A percentile compares a stretch with the other conserved stretches of the same genome.
Conservation (phyloP, 2,797 vertebrate species). For the Lophius americanus region DNA sequence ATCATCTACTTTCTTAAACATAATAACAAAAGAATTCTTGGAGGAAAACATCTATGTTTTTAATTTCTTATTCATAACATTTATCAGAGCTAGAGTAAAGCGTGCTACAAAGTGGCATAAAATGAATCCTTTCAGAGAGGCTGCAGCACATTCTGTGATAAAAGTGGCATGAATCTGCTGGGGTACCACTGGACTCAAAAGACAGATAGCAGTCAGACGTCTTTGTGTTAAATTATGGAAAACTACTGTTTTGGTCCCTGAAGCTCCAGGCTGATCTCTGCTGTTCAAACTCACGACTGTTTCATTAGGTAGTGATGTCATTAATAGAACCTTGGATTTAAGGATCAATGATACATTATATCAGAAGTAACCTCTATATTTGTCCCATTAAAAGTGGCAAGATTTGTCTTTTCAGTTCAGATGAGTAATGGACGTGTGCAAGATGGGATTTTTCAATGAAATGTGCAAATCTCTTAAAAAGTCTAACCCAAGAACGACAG, state of each 20-base stretch:
- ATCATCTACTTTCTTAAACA: constrained; percentile 1
- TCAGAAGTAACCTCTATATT: constrained; percentile 19
- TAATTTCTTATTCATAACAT: constrained; percentile 10
- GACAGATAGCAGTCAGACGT: constrained; percentile 18
- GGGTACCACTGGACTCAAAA: constrained; percentile 26
- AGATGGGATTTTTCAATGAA: constrained; percentile 17
- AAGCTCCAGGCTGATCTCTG: background rate
- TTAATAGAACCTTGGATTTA: constrained; percentile 13
- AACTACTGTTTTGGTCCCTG: background rate
- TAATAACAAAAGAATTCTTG: constrained; percentile 1
- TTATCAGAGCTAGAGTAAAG: constrained; percentile 10
- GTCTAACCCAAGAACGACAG: constrained; percentile 18
- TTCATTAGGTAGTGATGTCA: constrained; percentile 5
- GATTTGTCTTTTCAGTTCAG: constrained; percentile 9
- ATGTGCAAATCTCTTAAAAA: background rate
- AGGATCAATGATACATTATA: background rate
- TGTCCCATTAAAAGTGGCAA: constrained; percentile 30
- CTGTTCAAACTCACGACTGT: background rate
- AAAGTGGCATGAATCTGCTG: constrained; percentile 8
- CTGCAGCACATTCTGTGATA: constrained; percentile 16
- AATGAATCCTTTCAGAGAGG: background rate
- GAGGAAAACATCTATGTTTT: constrained; percentile 10
- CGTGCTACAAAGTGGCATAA: constrained; percentile 5
- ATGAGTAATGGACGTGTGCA: background rate
- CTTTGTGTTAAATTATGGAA: background rate